phyloP scores from a whole-genome alignment of 2,797 vertebrate genomes.

The Neostethus bicornis region DNA sequence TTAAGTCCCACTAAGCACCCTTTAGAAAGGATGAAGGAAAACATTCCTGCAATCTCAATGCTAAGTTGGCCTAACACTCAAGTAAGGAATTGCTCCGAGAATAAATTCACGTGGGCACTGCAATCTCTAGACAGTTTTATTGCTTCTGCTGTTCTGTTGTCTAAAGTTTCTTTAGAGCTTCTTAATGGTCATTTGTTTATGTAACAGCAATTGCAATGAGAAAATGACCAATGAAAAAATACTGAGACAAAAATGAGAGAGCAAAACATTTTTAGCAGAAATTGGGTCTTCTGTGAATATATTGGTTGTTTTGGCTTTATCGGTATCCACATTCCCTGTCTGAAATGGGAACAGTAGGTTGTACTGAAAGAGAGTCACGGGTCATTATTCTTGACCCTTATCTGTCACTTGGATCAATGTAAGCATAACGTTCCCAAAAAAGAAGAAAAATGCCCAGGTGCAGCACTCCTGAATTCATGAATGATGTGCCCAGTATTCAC shows the following conservation, averaged over 20 bases:
- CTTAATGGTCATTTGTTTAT: slow-evolving; percentile 6
- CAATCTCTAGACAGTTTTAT: slow-evolving; percentile 7
- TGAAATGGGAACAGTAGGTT: not conserved
- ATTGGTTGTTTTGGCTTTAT: slow-evolving; percentile 26
- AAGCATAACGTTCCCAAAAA: slow-evolving; percentile 28
- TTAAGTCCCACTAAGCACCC: slow-evolving; percentile 24
- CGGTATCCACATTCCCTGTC: slow-evolving; percentile 10
- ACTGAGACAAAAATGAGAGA: slow-evolving; percentile 2
- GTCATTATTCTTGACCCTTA: slow-evolving; percentile 1
- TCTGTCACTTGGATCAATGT: slow-evolving; percentile 17
- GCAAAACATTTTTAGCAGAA: slow-evolving; percentile 17
- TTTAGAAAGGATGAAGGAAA: slow-evolving; percentile 53
- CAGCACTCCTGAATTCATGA: slow-evolving; percentile 41
- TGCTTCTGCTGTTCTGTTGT: slow-evolving; percentile 4
- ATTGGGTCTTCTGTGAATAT: slow-evolving; percentile 21
- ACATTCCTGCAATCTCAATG: slow-evolving; percentile 36
- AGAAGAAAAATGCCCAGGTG: slow-evolving; percentile 39
- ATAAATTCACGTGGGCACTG: slow-evolving; percentile 32
- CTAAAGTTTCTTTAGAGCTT: not conserved
- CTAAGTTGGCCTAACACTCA: slow-evolving; percentile 35
- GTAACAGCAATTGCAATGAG: not conserved
- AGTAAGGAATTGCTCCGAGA: slow-evolving; percentile 22
- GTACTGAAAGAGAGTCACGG: not conserved
- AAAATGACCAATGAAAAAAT: not conserved
- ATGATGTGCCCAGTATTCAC: slow-evolving; percentile 25